Percentiles rank a stretch among this genome's conserved stretches.
These are phyloP conservation scores for Drosophila novamexicana DNA, from an alignment of 1,140 invertebrate genomes.

Conservation along the genomic window DNA sequence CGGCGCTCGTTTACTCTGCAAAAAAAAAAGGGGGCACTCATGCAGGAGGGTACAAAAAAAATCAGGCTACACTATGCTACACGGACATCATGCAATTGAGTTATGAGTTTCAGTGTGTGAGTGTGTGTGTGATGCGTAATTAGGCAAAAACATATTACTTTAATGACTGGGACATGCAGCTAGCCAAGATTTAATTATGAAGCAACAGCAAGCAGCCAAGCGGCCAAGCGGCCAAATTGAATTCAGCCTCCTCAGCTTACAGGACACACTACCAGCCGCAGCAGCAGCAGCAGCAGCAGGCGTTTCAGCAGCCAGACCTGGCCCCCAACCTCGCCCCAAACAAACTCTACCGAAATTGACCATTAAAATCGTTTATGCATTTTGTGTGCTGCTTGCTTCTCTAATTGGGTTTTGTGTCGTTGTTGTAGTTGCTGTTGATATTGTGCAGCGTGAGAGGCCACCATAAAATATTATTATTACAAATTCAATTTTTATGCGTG, in stretches of 20 bases:
- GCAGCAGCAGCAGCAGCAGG: background rate
- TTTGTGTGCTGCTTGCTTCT: slow-evolving; percentile 54
- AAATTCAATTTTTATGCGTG: slow-evolving; percentile 58
- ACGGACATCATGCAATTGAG: slow-evolving; percentile 38
- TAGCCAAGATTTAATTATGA: slow-evolving; percentile 53
- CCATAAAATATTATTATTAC: slow-evolving; percentile 64
- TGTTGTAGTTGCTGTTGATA: slow-evolving; percentile 4
- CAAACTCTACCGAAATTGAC: slow-evolving; percentile 40
- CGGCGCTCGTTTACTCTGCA: background rate
- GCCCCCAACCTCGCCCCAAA: background rate
- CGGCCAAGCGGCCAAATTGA: slow-evolving; percentile 52
- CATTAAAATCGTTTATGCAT: slow-evolving; percentile 65
- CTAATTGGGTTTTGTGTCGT: slow-evolving; percentile 45
- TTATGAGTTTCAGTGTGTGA: slow-evolving; percentile 35
- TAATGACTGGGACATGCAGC: slow-evolving; percentile 54
- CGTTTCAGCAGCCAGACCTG: background rate
- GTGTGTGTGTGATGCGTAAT: slow-evolving; percentile 37
- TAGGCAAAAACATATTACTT: slow-evolving; percentile 66
- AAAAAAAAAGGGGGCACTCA: slow-evolving; percentile 20
- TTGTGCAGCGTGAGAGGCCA: slow-evolving; percentile 24
- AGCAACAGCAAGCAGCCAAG: slow-evolving; percentile 40
- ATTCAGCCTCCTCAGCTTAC: slow-evolving; percentile 24
- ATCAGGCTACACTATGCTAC: slow-evolving; percentile 11
- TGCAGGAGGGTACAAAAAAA: slow-evolving; percentile 11
- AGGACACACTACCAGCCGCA: background rate